Evolutionary conservation across 2,888 invertebrate species (phyloP).

Genomic region (Entomobrya multifasciata): DNA sequence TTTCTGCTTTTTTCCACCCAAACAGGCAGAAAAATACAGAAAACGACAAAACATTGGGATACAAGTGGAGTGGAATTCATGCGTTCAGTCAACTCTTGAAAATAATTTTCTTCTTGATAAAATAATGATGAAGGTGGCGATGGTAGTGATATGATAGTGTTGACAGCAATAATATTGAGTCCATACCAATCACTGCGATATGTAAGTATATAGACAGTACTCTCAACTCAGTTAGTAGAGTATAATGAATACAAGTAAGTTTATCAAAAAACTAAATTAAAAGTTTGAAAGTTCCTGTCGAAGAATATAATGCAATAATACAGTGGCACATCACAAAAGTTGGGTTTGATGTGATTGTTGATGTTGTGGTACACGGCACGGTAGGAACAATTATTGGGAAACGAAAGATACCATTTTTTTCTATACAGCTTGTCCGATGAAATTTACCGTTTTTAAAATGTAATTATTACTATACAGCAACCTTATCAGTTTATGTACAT

Average conservation of each 20-base stretch:
- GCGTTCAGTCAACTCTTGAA: not conserved
- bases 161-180: slow-evolving; percentile 1
- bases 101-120: not conserved
- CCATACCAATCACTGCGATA: slow-evolving; percentile 26
- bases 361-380: not conserved
- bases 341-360: not conserved
- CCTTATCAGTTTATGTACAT: not conserved
- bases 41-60: not conserved
- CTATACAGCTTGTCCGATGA: not conserved
- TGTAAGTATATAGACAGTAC: too few relatives aligned
- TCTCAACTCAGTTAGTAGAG: not conserved
- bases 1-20: slow-evolving; percentile 28
- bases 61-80: not conserved
- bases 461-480: slow-evolving; percentile 9
- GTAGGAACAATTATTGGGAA: not conserved
- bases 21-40: slow-evolving; percentile 31
- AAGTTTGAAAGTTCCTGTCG: slow-evolving; percentile 38
- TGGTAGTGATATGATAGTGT: not conserved
- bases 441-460: slow-evolving; percentile 36
- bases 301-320: slow-evolving; percentile 35
- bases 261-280: slow-evolving; percentile 41
- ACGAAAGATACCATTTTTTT: slow-evolving; percentile 39
- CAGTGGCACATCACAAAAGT: not conserved
- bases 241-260: slow-evolving; percentile 18
- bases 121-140: not conserved